These are phyloP conservation scores for Lochmaea crataegi DNA, from an alignment of 2,888 invertebrate species.

Conservation along the genomic window DNA sequence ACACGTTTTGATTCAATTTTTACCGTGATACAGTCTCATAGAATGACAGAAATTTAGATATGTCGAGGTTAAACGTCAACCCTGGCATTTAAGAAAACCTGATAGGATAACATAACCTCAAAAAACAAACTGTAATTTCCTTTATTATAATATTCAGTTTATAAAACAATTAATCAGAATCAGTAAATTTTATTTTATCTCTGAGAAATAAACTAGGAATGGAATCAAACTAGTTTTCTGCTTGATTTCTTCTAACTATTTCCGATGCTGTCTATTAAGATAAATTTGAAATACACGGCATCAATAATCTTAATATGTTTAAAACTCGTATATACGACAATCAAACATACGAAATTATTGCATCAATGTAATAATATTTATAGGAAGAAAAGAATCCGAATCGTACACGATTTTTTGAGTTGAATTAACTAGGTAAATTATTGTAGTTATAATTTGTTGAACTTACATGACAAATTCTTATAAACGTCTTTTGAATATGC, in stretches of 20 bases:
- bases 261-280: no score
- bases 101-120: not conserved
- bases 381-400: no score
- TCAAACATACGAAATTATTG: no score
- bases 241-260: no score
- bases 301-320: no score
- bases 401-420: no score
- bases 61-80: not conserved
- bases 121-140: not conserved
- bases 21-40: constrained; percentile 1
- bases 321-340: no score
- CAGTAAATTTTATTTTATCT: not conserved
- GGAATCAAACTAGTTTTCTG: no score
- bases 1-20: constrained; percentile 19
- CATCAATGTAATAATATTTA: no score
- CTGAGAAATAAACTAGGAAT: not conserved
- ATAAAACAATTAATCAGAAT: not conserved
- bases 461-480: not conserved
- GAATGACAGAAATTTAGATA: constrained; percentile 11
- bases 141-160: no score
- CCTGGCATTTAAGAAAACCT: not conserved
- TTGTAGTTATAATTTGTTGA: not conserved
- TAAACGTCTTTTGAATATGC: not conserved
- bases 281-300: no score
- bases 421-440: not conserved